Base-by-base conservation (phyloP, 2,797 vertebrate genomes). In the Prunella strophiata region DNA sequence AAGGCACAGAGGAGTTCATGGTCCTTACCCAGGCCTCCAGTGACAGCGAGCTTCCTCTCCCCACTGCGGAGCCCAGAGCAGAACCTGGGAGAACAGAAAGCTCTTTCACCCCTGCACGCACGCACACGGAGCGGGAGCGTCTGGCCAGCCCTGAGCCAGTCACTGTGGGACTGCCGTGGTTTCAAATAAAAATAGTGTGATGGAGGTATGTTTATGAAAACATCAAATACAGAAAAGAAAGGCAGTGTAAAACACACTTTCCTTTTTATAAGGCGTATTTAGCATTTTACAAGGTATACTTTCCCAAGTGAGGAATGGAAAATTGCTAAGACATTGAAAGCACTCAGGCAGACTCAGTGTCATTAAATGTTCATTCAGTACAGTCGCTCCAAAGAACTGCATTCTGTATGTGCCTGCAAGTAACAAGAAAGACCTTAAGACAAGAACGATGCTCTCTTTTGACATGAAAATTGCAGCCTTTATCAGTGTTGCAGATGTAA, bases 201-300 rank as follows among this genome's bases (percentile, higher is more conserved):
- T 63, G 85, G 73, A 88, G 83, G 73, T 81, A 91, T 90, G 91
- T 94, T 95, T 96, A 94, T 85, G 77, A 65, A 94, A 96, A 93
- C 80, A 94, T 91, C 95, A 96, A 90, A 91, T 79, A 67, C 86
- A 87, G 76, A 92, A 94, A 88, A 95, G 66, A 96, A 95, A 82
- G 74, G 90, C 90, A 88, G 82, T 25, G 59, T 88, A 84, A 94
- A 96, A 88, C 80, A 84, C 71, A 81, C 85, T 94, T 91, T 45
- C 70, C 36, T 91, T 93, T 93, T 93, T 93, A 90, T 57, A 95
- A 85, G 59, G 45, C 42, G 26, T 70, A 88, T 86, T 87, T 93
- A 73, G 77, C 59, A 71, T 94, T 96, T 95, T 87, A 93, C 45
- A 89, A 96, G 84, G 71, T 93, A 93, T 57, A 54, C 74, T 71